Base-by-base conservation (phyloP, 2,888 invertebrate genomes). In the Eupithecia insigniata region DNA sequence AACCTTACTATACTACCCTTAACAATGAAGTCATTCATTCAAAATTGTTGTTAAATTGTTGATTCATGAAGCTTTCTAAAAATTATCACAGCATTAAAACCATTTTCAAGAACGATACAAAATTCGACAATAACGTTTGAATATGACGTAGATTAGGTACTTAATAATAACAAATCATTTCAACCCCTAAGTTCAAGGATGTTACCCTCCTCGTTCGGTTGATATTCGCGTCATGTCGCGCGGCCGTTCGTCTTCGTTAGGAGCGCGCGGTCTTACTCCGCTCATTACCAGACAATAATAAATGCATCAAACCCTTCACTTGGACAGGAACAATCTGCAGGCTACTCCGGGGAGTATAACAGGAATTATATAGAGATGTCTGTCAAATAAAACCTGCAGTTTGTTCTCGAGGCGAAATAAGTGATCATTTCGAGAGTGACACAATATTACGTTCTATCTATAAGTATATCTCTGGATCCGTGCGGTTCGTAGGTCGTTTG, bases 211-310 rank as follows among this genome's bases (percentile, higher is more conserved):
- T 3, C 12, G 55, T 12, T 55, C 55, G 12, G 55, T 55, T 55
- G 26, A 82, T 85, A 85, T 85, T 87, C 86, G 79, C 84, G 83
- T 83, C 79, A 80, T 78, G 81, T 77, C 82, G 80, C 68, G 82
- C 76, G 78, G 74, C 81, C 84, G 86, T 89, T 88, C 84, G 84
- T 89, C 89, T 88, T 88, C 86, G 89, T 89, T 89, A 89, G 77
- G 78, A 18, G 22, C 61, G 62, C 64, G 22, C 51, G 65, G n/a
- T 55, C 36, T 55, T 18, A 55, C 67, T 18, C 36, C 46, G 74
- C 77, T 77, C 76, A 76, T 77, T 77, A 73, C 73, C 46, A 71
- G 64, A 71, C 72, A 66, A 71, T 79, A 72, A 76, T 77, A 74
- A 77, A 79, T 77, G 79, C 79, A 79, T 77, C 72, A 69, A 46